Evolutionary conservation across 2,888 invertebrate genomes (phyloP).

Genomic region (Apantesis nais): DNA sequence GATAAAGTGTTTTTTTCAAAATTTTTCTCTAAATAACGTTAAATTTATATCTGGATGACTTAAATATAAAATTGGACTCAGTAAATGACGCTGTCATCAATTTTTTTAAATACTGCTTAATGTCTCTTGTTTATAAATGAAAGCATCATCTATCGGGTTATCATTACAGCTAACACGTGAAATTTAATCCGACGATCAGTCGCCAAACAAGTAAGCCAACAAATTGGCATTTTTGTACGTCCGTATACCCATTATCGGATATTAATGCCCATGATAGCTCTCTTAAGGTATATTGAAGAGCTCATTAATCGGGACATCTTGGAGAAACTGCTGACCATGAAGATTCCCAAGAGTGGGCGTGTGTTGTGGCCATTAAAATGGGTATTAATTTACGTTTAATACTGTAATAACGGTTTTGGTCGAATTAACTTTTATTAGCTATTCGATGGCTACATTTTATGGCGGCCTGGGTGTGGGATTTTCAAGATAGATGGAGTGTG

Average conservation of each 20-base stretch:
- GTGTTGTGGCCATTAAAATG: constrained; percentile 58
- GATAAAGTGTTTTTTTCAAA: not conserved
- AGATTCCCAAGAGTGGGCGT: constrained; percentile 53
- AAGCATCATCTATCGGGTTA: too few relatives aligned
- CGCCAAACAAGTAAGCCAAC: constrained; percentile 18
- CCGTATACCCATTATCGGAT: constrained; percentile 49
- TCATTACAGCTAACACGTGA: not conserved
- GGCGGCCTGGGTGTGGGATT: constrained; percentile 23
- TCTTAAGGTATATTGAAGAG: constrained; percentile 69
- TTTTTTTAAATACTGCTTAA: too few relatives aligned
- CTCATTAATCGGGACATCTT: constrained; percentile 77
- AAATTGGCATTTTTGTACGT: constrained; percentile 21
- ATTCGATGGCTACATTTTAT: constrained; percentile 38
- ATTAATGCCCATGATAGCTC: constrained; percentile 63
- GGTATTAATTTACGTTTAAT: constrained; percentile 56
- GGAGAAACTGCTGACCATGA: constrained; percentile 71
- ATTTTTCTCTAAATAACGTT: too few relatives aligned
- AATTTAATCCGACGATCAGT: not conserved
- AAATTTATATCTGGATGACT: not conserved
- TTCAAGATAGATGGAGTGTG: constrained; percentile 21
- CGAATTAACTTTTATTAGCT: constrained; percentile 45
- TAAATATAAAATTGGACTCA: too few relatives aligned
- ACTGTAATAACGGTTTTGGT: constrained; percentile 42
- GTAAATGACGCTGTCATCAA: too few relatives aligned
- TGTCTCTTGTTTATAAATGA: not conserved